phyloP scores from a whole-genome alignment of 2,797 vertebrate genomes.

The Ceyx erithaca region DNA sequence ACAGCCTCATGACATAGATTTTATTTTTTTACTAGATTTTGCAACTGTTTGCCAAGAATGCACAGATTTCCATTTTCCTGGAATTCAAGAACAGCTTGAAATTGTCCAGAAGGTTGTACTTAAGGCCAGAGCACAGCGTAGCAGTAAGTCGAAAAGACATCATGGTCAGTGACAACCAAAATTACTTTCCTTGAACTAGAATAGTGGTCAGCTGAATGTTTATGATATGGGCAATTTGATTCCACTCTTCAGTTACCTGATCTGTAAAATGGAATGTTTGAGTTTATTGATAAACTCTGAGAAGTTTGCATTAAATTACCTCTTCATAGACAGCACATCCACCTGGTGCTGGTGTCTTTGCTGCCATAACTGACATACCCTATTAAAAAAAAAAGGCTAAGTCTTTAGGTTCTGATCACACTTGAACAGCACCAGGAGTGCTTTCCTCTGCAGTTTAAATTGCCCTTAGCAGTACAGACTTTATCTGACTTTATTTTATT shows the following conservation, averaged over 20 bases:
- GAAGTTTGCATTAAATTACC: not conserved
- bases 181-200: slow-evolving; percentile 53
- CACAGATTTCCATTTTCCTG: slow-evolving; percentile 95
- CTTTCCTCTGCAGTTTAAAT: not conserved
- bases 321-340: not conserved
- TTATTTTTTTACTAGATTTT: slow-evolving; percentile 85
- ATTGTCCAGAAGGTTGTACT: slow-evolving; percentile 94
- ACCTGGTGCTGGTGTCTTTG: not conserved
- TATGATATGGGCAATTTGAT: not conserved
- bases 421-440: not conserved
- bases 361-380: not conserved
- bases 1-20: not conserved
- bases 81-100: slow-evolving; percentile 92
- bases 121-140: slow-evolving; percentile 90
- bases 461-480: not conserved
- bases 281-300: not conserved
- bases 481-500: not conserved
- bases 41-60: slow-evolving; percentile 95
- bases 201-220: not conserved
- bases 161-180: slow-evolving; percentile 80
- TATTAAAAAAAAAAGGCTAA: not conserved
- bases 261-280: not conserved
- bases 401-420: not conserved
- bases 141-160: slow-evolving; percentile 86
- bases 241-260: not conserved